Evolutionary conservation across 2,888 invertebrate species (phyloP).

Genomic region (Tetropium fuscum): DNA sequence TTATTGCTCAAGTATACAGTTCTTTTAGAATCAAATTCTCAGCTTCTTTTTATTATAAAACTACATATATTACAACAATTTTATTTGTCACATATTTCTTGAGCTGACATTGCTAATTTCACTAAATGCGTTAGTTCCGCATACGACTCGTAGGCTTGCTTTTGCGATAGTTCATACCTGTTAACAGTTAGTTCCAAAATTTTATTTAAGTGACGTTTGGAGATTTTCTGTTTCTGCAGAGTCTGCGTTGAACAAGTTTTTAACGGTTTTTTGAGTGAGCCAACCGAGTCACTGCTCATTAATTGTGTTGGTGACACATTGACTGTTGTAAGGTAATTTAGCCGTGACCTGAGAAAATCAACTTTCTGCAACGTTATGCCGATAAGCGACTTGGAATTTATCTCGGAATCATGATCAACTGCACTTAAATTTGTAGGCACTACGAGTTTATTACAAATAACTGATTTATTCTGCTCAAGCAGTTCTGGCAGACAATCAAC

Average conservation of each 20-base stretch:
- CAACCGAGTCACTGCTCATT: not conserved
- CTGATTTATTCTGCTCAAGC: not conserved
- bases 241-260: constrained; percentile 21
- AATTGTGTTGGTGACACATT: constrained; percentile 28
- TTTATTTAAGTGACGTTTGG: constrained; percentile 43
- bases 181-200: constrained; percentile 53
- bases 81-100: constrained; percentile 13
- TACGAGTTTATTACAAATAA: not conserved
- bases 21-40: constrained; percentile 16
- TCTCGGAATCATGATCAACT: constrained; percentile 3
- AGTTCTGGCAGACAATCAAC: not conserved
- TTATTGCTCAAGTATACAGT: not conserved
- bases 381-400: constrained; percentile 46
- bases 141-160: constrained; percentile 54
- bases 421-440: not conserved
- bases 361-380: constrained; percentile 52
- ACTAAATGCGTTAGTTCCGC: constrained; percentile 53
- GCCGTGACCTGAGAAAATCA: constrained; percentile 47
- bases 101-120: constrained; percentile 46
- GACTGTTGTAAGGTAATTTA: constrained; percentile 48
- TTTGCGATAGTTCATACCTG: constrained; percentile 52
- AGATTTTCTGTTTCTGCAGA: constrained; percentile 12
- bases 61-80: not conserved
- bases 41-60: too few species aligned
- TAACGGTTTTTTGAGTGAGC: not conserved